A percentile compares a stretch with the other conserved stretches of the same genome.
Conservation (phyloP, 1,140 invertebrate species). For the Platyscapa corneri region DNA sequence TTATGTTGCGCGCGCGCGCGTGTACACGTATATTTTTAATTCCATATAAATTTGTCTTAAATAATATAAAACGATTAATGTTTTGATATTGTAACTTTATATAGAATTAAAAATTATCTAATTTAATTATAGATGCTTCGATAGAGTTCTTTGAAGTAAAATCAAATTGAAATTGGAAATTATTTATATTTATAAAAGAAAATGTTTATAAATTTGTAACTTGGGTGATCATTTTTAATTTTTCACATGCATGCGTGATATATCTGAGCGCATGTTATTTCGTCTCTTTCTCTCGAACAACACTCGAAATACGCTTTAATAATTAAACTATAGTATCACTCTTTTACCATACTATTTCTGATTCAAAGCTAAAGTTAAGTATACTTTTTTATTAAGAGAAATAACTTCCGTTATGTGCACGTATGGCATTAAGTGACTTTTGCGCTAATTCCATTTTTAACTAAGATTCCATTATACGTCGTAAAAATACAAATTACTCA, state of each 20-base stretch:
- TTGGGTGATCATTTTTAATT: background rate
- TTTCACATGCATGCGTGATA: background rate
- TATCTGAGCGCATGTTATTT: background rate
- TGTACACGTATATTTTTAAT: too few relatives aligned
- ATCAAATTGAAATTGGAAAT: too few relatives aligned
- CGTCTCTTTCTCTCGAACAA: too few relatives aligned
- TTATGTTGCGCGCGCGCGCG: too few relatives aligned
- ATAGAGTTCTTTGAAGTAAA: too few relatives aligned
- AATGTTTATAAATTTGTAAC: background rate
- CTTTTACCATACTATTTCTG: background rate
- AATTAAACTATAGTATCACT: conserved; percentile 5
- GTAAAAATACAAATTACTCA: conserved; percentile 59
- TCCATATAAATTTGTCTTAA: too few relatives aligned
- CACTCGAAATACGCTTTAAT: background rate
- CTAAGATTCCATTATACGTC: conserved; percentile 50
- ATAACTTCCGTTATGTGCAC: conserved; percentile 22
- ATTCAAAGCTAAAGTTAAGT: background rate
- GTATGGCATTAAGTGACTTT: conserved; percentile 37
- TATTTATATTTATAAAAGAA: too few relatives aligned
- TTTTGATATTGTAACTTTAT: too few relatives aligned
- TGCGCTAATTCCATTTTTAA: conserved; percentile 11
- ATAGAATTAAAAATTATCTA: too few relatives aligned
- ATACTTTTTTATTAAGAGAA: background rate
- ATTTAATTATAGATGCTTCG: too few relatives aligned
- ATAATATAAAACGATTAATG: too few relatives aligned